Base-by-base conservation (phyloP, 35 echinoderm and acorn worm genomes). In the Amphiura filiformis region DNA sequence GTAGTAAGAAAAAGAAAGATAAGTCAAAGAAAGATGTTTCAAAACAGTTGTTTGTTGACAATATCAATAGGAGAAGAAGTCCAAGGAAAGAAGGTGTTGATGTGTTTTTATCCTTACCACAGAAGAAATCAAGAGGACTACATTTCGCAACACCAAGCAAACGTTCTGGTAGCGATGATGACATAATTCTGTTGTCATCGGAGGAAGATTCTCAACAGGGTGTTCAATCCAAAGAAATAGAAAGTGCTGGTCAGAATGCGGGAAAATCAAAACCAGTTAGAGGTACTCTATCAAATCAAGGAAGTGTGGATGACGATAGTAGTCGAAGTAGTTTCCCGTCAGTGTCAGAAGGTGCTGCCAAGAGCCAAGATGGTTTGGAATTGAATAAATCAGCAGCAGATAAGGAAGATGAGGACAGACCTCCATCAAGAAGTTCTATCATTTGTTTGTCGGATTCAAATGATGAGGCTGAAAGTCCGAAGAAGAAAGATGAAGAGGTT, bases 51-150 rank as follows among this genome's bases (percentile, higher is more conserved):
- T 70, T 70, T 70, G 28, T 70, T 26, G 61, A 70, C 1, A 70
- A 70, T n/a, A 70, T 70, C 26, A 70, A 70, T n/a, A 70, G 61
- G 26, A 70, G 61, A 70, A 70, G 61, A n/a, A 70, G 61, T 70
- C 61, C 61, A 70, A 70, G 61, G 61, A 70, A 70, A n/a, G 61
- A 23, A 26, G 61, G 61, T 70, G 26, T n/a, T 26, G 61, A 18
- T 18, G 61, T 70, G 4, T 70, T 70, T 30, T 70, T 70, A n/a
- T 70, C 61, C 4, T n/a, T 70, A 23, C 61, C 61, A 3, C 17
- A 70, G 15, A 70, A 70, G 28, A 18, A 23, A 70, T 13, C 9
- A 4, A 11, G 28, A n/a, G 7, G 61, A 70, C 7, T 13, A 26
- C 9, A 23, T 15, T 13, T 5, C 26, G 7, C 26, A 13, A 47